phyloP scores from a whole-genome alignment of 2,113 vertebrate genomes.

The Hassar affinis region DNA sequence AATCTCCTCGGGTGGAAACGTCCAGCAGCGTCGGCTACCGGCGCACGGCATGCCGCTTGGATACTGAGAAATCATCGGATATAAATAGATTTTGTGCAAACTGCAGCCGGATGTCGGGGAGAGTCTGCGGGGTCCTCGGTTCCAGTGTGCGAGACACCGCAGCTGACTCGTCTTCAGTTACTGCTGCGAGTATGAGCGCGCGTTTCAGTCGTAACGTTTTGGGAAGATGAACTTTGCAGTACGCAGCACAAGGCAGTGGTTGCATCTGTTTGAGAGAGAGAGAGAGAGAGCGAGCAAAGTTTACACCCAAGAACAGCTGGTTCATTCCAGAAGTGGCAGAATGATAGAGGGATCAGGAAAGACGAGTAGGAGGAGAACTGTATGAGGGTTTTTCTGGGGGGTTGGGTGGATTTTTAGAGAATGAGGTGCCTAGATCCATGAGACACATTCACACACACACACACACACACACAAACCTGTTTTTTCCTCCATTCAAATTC shows the following conservation, averaged over 20 bases:
- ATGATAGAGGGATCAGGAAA: slow-evolving; percentile 53
- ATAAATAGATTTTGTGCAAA: background rate
- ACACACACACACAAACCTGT: background rate
- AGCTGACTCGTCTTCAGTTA: background rate
- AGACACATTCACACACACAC: slow-evolving; percentile 6
- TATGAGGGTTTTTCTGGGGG: background rate
- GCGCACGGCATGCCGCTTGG: background rate
- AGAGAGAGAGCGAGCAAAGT: slow-evolving; percentile 7
- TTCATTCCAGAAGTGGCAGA: slow-evolving; percentile 46
- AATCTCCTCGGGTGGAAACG: background rate
- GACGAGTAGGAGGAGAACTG: slow-evolving; percentile 35
- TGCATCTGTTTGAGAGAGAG: slow-evolving; percentile 44
- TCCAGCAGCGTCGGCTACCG: background rate
- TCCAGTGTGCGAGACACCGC: background rate
- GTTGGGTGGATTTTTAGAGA: background rate
- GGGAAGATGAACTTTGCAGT: background rate
- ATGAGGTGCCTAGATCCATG: background rate
- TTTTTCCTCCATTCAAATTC: background rate
- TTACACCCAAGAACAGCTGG: slow-evolving; percentile 19
- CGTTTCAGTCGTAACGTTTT: background rate
- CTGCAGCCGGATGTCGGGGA: background rate
- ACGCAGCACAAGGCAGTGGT: slow-evolving; percentile 35
- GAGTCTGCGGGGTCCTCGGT: background rate
- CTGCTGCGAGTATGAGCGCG: background rate
- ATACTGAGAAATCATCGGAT: background rate